Conservation (phyloP, 2,797 vertebrate genomes). For the Podarcis siculus region DNA sequence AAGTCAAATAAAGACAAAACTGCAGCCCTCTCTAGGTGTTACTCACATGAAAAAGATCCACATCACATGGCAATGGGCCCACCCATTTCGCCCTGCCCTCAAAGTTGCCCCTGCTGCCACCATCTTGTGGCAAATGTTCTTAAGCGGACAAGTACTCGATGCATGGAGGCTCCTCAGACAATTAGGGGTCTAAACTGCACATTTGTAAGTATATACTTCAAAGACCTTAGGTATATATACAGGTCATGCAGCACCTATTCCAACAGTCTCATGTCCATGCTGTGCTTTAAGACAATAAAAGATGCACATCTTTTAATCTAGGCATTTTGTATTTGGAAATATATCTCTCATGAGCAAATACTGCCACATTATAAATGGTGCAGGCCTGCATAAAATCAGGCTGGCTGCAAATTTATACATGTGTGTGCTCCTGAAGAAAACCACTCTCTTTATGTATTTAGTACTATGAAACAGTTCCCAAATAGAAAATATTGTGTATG, state of each 20-base stretch:
- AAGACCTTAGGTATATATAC: neutral
- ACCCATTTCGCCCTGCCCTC: no score
- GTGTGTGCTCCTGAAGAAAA: neutral
- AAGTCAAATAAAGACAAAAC: neutral
- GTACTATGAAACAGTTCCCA: neutral
- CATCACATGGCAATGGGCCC: no score
- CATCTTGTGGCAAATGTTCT: no score
- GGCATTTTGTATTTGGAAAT: neutral
- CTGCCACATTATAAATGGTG: neutral
- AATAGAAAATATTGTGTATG: neutral
- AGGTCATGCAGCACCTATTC: constrained; percentile 57
- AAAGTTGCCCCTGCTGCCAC: no score
- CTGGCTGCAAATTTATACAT: neutral
- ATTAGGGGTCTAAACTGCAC: neutral
- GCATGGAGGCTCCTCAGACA: no score
- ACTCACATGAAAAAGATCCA: no score
- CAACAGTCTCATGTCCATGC: constrained; percentile 48
- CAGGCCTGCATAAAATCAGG: neutral
- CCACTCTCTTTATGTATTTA: neutral
- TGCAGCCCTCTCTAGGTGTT: no score
- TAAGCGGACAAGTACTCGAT: no score
- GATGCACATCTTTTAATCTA: no score
- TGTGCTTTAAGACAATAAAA: constrained; percentile 19
- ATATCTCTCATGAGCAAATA: neutral
- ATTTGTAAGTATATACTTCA: neutral